A percentile compares a stretch with the other conserved stretches of the same genome.
Evolutionary conservation across 2,113 vertebrate genomes (phyloP).

Genomic region (Arvicanthis niloticus): DNA sequence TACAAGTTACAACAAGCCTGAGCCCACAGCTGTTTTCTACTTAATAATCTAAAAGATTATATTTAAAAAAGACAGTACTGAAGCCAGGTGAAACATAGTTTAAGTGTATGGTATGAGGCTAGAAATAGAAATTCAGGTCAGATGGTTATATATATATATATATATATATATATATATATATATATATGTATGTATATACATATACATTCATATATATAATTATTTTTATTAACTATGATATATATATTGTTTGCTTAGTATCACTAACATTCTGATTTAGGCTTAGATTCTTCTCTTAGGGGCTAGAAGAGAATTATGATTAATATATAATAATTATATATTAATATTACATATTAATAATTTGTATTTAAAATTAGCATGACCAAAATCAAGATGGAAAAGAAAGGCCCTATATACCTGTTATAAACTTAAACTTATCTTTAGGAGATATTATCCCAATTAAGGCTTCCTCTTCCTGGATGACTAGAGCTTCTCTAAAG

Average conservation of each 20-base stretch:
- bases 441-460: not conserved
- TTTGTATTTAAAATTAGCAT: not conserved
- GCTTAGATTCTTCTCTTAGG: no score
- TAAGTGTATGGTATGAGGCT: not conserved
- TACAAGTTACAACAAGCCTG: accelerated
- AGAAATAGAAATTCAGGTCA: not conserved
- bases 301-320: no score
- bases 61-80: not conserved
- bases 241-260: no score
- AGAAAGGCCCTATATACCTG: not conserved
- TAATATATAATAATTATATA: no score
- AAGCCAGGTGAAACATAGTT: not conserved
- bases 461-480: not conserved
- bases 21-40: not conserved
- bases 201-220: no score
- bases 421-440: not conserved
- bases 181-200: no score
- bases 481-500: not conserved
- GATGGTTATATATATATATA: not conserved
- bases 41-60: not conserved
- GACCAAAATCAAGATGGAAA: not conserved
- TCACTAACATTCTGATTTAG: no score
- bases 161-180: no score
- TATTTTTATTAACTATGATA: no score
- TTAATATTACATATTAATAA: no score